Conservation (phyloP, 2,888 invertebrate species). For the Tipula vernalis region DNA sequence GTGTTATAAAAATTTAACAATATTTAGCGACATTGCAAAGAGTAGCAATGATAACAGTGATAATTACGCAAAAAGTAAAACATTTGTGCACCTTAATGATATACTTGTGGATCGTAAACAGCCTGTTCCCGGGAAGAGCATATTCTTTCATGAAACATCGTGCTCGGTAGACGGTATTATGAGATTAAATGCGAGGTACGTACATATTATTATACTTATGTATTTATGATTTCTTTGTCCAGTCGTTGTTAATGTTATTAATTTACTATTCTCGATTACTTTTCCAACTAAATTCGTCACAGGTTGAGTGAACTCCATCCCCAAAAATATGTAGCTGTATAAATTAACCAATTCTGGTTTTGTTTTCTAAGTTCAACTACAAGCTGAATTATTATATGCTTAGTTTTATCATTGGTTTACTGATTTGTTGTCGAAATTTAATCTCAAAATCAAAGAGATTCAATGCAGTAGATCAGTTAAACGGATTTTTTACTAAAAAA, state of each 20-base stretch:
- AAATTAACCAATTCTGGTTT: no score
- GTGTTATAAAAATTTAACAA: background rate
- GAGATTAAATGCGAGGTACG: constrained; percentile 21
- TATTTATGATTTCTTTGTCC: background rate
- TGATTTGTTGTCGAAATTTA: no score
- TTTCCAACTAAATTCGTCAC: background rate
- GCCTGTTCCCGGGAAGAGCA: constrained; percentile 26
- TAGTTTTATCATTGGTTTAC: no score
- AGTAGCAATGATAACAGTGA: background rate
- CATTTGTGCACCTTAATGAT: background rate
- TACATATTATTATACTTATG: no score
- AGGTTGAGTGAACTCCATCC: no score
- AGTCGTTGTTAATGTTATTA: background rate
- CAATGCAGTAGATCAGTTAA: no score
- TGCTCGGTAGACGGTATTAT: constrained; percentile 19
- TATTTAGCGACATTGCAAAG: background rate
- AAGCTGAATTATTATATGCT: no score
- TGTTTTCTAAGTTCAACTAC: no score
- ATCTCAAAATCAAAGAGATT: no score
- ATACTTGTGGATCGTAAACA: constrained; percentile 14
- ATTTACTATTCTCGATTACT: background rate
- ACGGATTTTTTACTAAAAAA: no score
- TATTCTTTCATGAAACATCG: constrained; percentile 35
- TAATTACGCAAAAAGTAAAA: background rate
- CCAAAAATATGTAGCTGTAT: no score